Base-by-base conservation (phyloP, 2,797 vertebrate genomes). In the Gymnoscopelus braueri region DNA sequence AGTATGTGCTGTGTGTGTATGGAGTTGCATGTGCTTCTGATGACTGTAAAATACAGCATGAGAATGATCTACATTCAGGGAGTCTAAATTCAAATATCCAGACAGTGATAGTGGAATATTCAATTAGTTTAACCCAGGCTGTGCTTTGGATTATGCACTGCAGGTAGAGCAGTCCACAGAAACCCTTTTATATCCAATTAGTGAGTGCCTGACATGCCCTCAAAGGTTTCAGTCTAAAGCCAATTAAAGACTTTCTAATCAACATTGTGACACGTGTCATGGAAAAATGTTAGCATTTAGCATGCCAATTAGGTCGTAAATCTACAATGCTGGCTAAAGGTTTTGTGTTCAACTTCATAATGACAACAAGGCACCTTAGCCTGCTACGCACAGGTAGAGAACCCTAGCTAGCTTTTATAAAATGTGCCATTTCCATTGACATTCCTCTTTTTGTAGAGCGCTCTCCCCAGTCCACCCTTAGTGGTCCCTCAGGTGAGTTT, bases 401-500 rank as follows among this genome's bases (percentile, higher is more conserved):
- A 69, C 69, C 60, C 67, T 51, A 10, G 62, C 35, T 10, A 26
- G 69, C 69, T 72, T 86, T 84, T 71, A 65, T 39, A 62, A 71
- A 84, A 83, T 69, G 72, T 70, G 68, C 74, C 72, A 83, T 89
- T 87, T 88, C 82, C 84, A 77, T 82, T 81, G 80, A 71, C 84
- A 84, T 77, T 80, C 72, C 57, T 69, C 72, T 75, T 60, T 60
- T 50, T 54, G 13, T 49, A 14, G 8, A 14, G 15, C 54, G 39
- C 64, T 64, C 24, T 49, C 64, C 80, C 79, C 78, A 67, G 77
- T 83, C 87, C 74, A 74, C 71, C 81, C 80, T 75, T 61, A 74
- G 66, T 77, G 70, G 83, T 92, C 91, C 92, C 90, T 73, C 85
- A 89, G 85, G 91, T 90, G 79, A 91, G 87, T 91, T 91, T 89